Base-by-base conservation (phyloP, 2,797 vertebrate species). In the Taenioides sp. region DNA sequence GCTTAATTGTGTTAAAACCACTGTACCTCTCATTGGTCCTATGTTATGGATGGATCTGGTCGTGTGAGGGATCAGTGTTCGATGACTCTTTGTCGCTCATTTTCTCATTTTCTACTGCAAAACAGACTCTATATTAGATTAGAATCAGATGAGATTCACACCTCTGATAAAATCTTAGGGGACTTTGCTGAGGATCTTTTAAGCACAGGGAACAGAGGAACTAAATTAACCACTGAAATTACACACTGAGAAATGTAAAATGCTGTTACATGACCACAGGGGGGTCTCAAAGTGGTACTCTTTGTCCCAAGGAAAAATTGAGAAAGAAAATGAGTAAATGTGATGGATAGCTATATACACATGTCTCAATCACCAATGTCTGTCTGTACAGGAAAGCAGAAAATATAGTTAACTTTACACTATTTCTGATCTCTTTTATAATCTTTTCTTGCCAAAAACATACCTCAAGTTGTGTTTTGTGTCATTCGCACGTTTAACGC, bases 91-190 rank as follows among this genome's bases (percentile, higher is more conserved):
- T 59, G 12, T 59, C 57, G 27, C 57, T 28, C 57, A 59, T 14
- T 17, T 59, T 59, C 14, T 59, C 68, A 59, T 83, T 78, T 76
- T 74, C 81, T 55, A 60, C 72, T 65, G 81, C 66, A 70, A 83
- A 89, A 84, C 80, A 84, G 67, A 52, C 43, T 49, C 73, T 80
- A 80, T 89, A 89, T 89, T 87, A 82, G 86, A 92, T 91, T 82
- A 87, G 69, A 65, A 83, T 86, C 81, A 83, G 78, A 66, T 76
- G 84, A 87, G 86, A 92, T 90, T 88, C 88, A 84, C 80, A 75
- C 74, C 72, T 80, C 75, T 78, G 83, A 74, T 80, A 84, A 49
- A 52, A 59, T 72, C 77, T 72, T 71, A 82, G 50, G 78, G 81
- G 75, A 77, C 79, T 88, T 87, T 84, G 76, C 81, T 84, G 75